phyloP scores from a whole-genome alignment of 2,113 vertebrate species.

The Cricetomys ansorgei region DNA sequence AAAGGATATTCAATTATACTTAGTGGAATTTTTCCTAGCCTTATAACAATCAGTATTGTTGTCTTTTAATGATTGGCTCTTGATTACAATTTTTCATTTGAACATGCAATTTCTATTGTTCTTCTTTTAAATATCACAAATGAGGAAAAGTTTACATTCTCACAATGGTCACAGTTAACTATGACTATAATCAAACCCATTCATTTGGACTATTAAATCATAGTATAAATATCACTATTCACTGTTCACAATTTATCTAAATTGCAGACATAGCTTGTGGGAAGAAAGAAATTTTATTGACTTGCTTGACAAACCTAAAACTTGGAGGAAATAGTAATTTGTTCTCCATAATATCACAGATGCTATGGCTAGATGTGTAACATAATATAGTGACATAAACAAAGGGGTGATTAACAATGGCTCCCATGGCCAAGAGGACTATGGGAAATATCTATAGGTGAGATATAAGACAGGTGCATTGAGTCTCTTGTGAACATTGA shows the following conservation, averaged over 20 bases:
- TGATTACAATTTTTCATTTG: conserved; percentile 9
- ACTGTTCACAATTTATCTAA: neutral
- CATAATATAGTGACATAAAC: neutral
- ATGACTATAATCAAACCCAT: neutral
- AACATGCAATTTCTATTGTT: neutral
- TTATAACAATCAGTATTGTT: neutral
- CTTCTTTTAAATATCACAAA: conserved; percentile 15
- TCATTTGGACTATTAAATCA: conserved; percentile 4
- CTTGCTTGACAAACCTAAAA: conserved; percentile 44
- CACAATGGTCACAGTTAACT: conserved; percentile 1
- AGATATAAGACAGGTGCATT: neutral
- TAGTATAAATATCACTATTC: neutral
- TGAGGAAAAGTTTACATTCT: neutral
- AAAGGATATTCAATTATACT: neutral
- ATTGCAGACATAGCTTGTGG: neutral
- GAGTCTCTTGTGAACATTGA: neutral
- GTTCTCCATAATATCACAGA: conserved; percentile 9
- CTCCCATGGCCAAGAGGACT: neutral
- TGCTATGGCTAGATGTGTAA: neutral
- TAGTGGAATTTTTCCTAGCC: neutral
- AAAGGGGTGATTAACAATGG: neutral
- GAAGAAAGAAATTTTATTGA: conserved; percentile 49
- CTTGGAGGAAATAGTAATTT: conserved; percentile 23
- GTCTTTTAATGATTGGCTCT: neutral
- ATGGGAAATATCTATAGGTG: neutral